Conservation (phyloP, 2,797 vertebrate genomes). For the Eulemur albifrons region DNA sequence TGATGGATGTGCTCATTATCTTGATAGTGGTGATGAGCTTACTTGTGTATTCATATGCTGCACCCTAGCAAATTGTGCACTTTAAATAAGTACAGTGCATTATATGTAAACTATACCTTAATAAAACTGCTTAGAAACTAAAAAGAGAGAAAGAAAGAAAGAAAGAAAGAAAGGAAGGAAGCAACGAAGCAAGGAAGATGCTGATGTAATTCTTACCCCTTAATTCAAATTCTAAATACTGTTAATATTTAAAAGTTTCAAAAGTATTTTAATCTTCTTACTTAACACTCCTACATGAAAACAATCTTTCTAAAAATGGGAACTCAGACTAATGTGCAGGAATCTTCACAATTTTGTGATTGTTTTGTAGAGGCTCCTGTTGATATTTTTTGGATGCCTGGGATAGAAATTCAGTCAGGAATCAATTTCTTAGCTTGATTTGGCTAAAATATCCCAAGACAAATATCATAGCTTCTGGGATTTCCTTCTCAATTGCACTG, state of each 20-base stretch:
- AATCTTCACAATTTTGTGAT: background rate
- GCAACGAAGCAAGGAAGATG: too few relatives aligned
- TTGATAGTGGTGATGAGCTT: background rate
- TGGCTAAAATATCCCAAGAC: background rate
- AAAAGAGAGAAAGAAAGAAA: background rate
- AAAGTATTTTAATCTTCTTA: background rate
- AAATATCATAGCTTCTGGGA: background rate
- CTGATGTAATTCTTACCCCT: background rate
- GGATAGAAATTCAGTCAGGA: background rate
- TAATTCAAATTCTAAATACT: background rate
- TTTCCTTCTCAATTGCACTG: background rate
- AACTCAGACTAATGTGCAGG: background rate
- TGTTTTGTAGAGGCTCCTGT: background rate
- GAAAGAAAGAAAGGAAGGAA: too few relatives aligned
- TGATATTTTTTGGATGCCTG: background rate
- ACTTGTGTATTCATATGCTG: background rate
- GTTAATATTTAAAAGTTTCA: background rate
- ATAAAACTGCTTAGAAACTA: background rate
- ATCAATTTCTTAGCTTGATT: background rate
- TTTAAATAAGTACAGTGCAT: background rate
- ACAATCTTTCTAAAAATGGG: background rate
- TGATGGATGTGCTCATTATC: background rate
- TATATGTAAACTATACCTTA: background rate
- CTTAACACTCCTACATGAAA: background rate
- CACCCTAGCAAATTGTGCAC: background rate